These are phyloP conservation scores for Oenanthe melanoleuca DNA, from an alignment of 2,113 vertebrate species.

Conservation along the genomic window DNA sequence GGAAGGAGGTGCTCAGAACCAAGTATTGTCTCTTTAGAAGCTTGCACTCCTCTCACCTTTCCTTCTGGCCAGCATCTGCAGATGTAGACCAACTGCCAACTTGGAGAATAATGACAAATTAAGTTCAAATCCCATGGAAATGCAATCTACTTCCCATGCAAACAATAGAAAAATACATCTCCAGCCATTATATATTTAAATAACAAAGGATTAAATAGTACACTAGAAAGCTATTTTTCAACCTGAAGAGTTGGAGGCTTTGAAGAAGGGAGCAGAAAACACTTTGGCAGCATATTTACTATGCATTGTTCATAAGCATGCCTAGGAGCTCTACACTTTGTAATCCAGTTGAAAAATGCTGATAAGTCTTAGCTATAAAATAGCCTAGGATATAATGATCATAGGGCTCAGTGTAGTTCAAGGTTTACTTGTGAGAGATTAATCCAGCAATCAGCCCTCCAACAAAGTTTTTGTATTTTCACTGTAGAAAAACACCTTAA, in stretches of 20 bases:
- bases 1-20: background rate
- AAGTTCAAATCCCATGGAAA: background rate
- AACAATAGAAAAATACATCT: background rate
- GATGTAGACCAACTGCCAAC: background rate
- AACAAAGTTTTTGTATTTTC: background rate
- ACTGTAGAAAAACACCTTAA: background rate
- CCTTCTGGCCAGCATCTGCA: background rate
- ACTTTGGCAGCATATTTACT: background rate
- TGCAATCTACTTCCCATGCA: background rate
- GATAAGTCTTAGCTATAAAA: slow-evolving; percentile 67
- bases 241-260: background rate
- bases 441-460: background rate
- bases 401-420: slow-evolving; percentile 2
- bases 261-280: background rate
- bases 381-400: slow-evolving; percentile 26
- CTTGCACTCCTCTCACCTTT: background rate
- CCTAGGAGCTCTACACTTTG: slow-evolving; percentile 33
- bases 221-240: background rate
- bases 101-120: background rate
- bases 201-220: slow-evolving; percentile 3
- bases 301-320: slow-evolving; percentile 4
- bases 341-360: slow-evolving; percentile 37
- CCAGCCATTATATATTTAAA: background rate
- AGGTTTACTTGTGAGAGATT: slow-evolving; percentile 20
- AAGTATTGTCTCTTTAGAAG: background rate